Conservation (phyloP, 2,113 vertebrate species). For the Prionailurus bengalensis region DNA sequence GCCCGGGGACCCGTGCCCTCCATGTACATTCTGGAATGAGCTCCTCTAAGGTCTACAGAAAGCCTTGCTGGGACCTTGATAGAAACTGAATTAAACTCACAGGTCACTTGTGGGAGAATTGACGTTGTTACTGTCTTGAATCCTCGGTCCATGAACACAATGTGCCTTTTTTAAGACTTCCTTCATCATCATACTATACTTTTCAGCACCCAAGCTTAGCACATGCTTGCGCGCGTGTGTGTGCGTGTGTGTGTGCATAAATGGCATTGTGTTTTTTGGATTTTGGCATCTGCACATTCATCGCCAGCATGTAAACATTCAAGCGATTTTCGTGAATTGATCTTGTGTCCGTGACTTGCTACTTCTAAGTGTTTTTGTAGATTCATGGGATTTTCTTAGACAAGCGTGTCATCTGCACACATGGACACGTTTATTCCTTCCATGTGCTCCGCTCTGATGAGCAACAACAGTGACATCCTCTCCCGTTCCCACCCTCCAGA, state of each 20-base stretch:
- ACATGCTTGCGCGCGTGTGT: not conserved
- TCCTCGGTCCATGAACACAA: not conserved
- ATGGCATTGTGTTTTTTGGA: not conserved
- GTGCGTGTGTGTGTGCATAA: no score
- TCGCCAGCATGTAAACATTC: not conserved
- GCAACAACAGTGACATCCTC: not conserved
- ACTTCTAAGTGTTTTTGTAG: not conserved
- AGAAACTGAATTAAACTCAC: not conserved
- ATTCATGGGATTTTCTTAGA: not conserved
- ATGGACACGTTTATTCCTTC: not conserved
- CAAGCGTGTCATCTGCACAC: not conserved
- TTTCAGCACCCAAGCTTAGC: not conserved
- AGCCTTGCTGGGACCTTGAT: not conserved
- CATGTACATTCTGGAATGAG: not conserved
- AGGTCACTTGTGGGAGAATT: not conserved
- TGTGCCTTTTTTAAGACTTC: not conserved
- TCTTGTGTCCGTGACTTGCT: not conserved
- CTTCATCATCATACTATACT: not conserved
- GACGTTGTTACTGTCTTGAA: not conserved
- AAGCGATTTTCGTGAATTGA: not conserved
- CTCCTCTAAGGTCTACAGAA: not conserved
- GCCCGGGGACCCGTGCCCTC: not conserved
- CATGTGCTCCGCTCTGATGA: not conserved
- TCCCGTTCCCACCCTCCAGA: not conserved
- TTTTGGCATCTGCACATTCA: not conserved